These are phyloP conservation scores for Siniperca obscura DNA, from an alignment of 2,797 vertebrate genomes.

Conservation along the genomic window DNA sequence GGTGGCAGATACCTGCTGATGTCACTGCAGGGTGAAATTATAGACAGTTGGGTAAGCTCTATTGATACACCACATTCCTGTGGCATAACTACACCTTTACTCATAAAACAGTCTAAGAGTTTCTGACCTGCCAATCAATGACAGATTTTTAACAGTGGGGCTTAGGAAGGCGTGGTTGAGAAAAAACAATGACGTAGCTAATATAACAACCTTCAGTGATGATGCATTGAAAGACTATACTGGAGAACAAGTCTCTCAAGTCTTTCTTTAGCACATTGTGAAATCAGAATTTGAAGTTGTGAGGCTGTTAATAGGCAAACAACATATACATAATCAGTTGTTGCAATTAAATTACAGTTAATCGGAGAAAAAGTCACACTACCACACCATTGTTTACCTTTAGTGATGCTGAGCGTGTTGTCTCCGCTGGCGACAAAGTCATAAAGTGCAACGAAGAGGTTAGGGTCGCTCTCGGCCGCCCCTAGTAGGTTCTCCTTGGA, in stretches of 20 bases:
- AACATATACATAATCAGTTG: neutral
- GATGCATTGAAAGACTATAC: slow-evolving; percentile 6
- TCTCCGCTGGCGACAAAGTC: slow-evolving; percentile 99
- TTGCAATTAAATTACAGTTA: neutral
- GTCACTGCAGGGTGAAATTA: slow-evolving; percentile 26
- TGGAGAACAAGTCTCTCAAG: slow-evolving; percentile 7
- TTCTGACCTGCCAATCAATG: slow-evolving; percentile 36
- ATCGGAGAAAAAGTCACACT: neutral
- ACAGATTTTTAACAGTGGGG: too few species aligned
- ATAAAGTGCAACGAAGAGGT: slow-evolving; percentile 99
- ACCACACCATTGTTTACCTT: slow-evolving; percentile 85
- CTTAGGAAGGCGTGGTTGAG: slow-evolving; percentile 32
- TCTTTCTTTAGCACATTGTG: neutral
- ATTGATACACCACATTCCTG: slow-evolving; percentile 61
- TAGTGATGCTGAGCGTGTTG: slow-evolving; percentile 99
- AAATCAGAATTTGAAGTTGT: neutral
- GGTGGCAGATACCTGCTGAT: slow-evolving; percentile 21
- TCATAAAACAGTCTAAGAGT: slow-evolving; percentile 20
- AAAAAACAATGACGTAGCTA: slow-evolving; percentile 11
- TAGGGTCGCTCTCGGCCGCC: slow-evolving; percentile 96
- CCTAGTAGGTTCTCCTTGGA: slow-evolving; percentile 99
- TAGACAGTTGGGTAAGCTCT: neutral
- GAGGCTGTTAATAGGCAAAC: neutral
- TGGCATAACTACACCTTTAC: slow-evolving; percentile 33
- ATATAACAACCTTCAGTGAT: slow-evolving; percentile 23